Evolutionary conservation across 2,888 invertebrate species (phyloP).

Genomic region (Tortricodes alternella): DNA sequence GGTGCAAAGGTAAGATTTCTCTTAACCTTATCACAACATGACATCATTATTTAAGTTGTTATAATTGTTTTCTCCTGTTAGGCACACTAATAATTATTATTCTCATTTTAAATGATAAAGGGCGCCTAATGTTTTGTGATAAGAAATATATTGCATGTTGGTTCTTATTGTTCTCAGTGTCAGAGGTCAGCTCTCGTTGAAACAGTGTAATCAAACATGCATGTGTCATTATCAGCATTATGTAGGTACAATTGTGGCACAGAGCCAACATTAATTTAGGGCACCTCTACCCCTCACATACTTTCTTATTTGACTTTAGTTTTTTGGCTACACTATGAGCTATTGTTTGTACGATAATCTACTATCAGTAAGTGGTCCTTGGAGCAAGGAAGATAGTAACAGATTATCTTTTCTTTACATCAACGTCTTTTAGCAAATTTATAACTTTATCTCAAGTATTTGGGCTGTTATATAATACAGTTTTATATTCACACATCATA

Average conservation of each 20-base stretch:
- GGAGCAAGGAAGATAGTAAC: slow-evolving; percentile 10
- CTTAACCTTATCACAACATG: background rate
- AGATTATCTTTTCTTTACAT: slow-evolving; percentile 19
- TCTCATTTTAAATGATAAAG: no score
- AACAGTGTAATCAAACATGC: slow-evolving; percentile 1
- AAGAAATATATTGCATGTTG: slow-evolving; percentile 1
- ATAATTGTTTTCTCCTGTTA: no score
- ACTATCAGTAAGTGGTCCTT: slow-evolving; percentile 23
- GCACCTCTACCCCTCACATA: slow-evolving; percentile 3
- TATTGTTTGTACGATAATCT: slow-evolving; percentile 14
- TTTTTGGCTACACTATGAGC: slow-evolving; percentile 3
- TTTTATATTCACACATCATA: no score
- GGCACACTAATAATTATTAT: no score
- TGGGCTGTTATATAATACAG: slow-evolving; percentile 15
- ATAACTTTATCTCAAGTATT: slow-evolving; percentile 27
- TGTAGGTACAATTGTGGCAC: slow-evolving; percentile 34
- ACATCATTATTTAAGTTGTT: no score
- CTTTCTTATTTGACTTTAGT: slow-evolving; percentile 1
- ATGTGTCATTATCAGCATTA: slow-evolving; percentile 17
- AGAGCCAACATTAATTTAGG: slow-evolving; percentile 37
- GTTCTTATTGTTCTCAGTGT: slow-evolving; percentile 18
- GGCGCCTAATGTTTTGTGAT: no score
- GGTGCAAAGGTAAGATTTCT: slow-evolving; percentile 89
- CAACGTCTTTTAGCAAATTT: background rate
- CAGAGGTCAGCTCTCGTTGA: slow-evolving; percentile 20